Conservation (phyloP, 2,797 vertebrate genomes). For the Synanceia verrucosa region DNA sequence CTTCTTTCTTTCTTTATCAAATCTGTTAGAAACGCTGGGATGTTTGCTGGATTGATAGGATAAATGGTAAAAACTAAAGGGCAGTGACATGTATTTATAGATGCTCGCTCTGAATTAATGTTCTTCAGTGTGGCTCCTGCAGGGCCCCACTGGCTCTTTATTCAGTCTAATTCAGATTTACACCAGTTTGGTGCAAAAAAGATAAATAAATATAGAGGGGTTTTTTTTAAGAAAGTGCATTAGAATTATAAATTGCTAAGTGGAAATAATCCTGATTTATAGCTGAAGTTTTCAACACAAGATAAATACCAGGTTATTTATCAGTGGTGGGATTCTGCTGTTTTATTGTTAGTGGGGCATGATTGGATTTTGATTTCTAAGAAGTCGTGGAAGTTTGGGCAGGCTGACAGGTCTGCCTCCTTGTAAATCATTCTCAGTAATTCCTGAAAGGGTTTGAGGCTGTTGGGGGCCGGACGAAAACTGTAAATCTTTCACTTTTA, state of each 20-base stretch:
- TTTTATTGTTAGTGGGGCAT: constrained; percentile 48
- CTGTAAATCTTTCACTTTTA: constrained; percentile 99
- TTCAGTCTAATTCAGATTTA: constrained; percentile 44
- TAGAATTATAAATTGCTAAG: background rate
- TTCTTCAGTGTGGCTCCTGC: constrained; percentile 47
- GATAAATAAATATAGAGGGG: background rate
- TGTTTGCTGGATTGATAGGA: constrained; percentile 36
- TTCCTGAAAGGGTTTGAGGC: constrained; percentile 98
- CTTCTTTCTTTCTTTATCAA: constrained; percentile 8
- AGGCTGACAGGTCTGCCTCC: constrained; percentile 80
- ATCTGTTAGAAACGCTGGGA: background rate
- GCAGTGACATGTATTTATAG: constrained; percentile 62
- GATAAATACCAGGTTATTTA: constrained; percentile 17
- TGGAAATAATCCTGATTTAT: background rate
- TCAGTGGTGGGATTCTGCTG: constrained; percentile 17
- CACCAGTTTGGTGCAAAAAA: constrained; percentile 7
- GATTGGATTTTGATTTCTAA: constrained; percentile 65
- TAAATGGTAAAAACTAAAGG: constrained; percentile 46
- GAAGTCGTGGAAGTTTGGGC: constrained; percentile 74
- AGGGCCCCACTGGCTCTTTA: constrained; percentile 60
- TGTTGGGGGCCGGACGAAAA: constrained; percentile 94
- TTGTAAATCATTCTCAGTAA: constrained; percentile 99
- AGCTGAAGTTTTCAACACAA: background rate
- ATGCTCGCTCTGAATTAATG: constrained; percentile 53
- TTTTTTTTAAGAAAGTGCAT: background rate